Base-by-base conservation (phyloP, 64 coral and sea anemone species). In the Orbicella faveolata region DNA sequence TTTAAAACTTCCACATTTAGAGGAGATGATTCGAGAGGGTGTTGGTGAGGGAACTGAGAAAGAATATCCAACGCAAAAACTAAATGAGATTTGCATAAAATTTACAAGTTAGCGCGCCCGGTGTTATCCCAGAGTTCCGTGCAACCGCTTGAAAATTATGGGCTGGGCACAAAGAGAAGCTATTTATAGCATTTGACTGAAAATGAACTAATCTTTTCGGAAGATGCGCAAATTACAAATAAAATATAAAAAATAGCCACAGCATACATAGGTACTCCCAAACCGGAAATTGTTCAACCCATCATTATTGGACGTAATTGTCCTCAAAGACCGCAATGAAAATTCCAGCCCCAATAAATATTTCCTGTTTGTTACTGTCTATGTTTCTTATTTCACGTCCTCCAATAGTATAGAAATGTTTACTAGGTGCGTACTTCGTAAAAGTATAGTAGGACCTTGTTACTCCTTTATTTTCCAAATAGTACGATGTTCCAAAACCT, bases 41-140 rank as follows among this genome's bases (percentile, higher is more conserved):
- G 82, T 85, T 85, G 82, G 65, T 85, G 82, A 68, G 65, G 39
- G 64, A 85, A 73, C 82, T 73, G 63, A 85, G 82, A 85, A 52
- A 85, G 82, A 85, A 85, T 85, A 84, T 84, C 65, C 48, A 85
- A 85, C 63, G 82, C 65, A 37, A 85, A 68, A 52, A 9, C 6
- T 21, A 85, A 85, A 85, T 85, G 82, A 85, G 82, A 85, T 85
- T 85, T 73, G 82, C 82, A 85, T 85, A 85, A 85, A 85, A 85
- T 85, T 85, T 85, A 85, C 82, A 85, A 85, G 82, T 85, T 85
- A 85, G 82, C 82, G 82, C 82, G 82, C 82, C 82, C 36, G 82
- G 39, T 85, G 82, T 85, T 39, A n/a, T 72, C 82, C 82, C 82
- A 85, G 37, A 54, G 41, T 72, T 72, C 82, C 13, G 19, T 73